Conservation (phyloP, 1,140 invertebrate species). For the Drosophila auraria region DNA sequence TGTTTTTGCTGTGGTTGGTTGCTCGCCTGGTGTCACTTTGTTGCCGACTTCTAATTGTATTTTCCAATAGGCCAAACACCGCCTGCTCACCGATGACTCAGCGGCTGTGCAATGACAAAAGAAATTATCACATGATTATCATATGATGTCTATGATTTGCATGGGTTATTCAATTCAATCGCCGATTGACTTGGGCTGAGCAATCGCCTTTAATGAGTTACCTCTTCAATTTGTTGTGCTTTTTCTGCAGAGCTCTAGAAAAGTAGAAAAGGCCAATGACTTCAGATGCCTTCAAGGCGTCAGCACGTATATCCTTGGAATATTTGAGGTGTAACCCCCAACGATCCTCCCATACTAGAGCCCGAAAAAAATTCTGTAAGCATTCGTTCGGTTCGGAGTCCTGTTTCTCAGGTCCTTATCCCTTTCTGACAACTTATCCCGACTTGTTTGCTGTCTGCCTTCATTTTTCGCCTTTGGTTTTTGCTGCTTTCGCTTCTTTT, state of each 20-base stretch:
- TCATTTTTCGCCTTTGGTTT: constrained; percentile 41
- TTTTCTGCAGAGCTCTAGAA: too few relatives aligned
- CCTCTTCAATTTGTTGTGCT: not conserved
- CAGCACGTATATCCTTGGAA: constrained; percentile 39
- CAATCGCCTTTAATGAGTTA: constrained; percentile 21
- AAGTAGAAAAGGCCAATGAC: constrained; percentile 68
- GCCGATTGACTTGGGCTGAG: constrained; percentile 25
- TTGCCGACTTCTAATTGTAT: constrained; percentile 59
- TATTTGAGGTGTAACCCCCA: constrained; percentile 35
- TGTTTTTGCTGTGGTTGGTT: constrained; percentile 1
- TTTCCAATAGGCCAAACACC: constrained; percentile 50
- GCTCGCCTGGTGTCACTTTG: constrained; percentile 23
- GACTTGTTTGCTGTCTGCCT: constrained; percentile 52
- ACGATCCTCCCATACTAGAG: not conserved
- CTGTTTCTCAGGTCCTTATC: constrained; percentile 35
- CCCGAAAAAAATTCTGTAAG: constrained; percentile 20
- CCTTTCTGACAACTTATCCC: constrained; percentile 58
- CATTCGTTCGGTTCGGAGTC: constrained; percentile 15
- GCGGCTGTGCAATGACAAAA: constrained; percentile 22
- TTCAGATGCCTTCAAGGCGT: constrained; percentile 22
- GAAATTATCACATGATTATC: constrained; percentile 77
- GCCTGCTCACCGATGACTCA: constrained; percentile 50
- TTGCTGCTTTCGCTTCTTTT: constrained; percentile 63
- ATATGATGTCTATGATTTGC: constrained; percentile 47
- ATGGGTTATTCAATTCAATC: constrained; percentile 29